A percentile compares a stretch with the other conserved stretches of the same genome.
Evolutionary conservation across 2,888 invertebrate species (phyloP).

Genomic region (Chaitophorus viminalis): DNA sequence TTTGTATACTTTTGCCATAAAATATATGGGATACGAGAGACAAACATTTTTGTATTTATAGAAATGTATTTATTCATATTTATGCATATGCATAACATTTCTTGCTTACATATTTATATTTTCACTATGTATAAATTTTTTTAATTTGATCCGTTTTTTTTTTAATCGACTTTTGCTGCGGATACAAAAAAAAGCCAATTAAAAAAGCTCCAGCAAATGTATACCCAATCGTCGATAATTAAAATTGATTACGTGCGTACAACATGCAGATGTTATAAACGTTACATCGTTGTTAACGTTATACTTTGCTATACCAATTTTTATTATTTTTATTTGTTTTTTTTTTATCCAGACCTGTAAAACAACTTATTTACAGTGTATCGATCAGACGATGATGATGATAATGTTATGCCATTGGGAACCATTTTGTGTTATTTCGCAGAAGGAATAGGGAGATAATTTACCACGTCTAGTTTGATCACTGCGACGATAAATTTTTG

Average conservation of each 20-base stretch:
- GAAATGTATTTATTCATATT: constrained; percentile 12
- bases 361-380: neutral
- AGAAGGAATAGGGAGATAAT: too few relatives aligned
- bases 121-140: neutral
- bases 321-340: neutral
- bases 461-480: too few relatives aligned
- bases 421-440: too few relatives aligned
- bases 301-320: neutral
- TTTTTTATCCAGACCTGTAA: neutral
- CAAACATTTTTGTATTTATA: constrained; percentile 15
- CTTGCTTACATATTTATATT: neutral
- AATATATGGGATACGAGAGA: neutral
- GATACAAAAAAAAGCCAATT: neutral
- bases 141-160: neutral
- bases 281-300: neutral
- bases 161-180: neutral
- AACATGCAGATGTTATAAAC: constrained; percentile 3
- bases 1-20: neutral
- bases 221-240: neutral
- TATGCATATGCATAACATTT: constrained; percentile 13
- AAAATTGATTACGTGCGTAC: constrained; percentile 10
- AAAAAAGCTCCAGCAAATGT: neutral
- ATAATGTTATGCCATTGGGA: too few relatives aligned
- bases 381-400: neutral
- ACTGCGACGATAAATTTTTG: too few relatives aligned